Base-by-base conservation (phyloP, 2,113 vertebrate species). In the Polyodon spathula region DNA sequence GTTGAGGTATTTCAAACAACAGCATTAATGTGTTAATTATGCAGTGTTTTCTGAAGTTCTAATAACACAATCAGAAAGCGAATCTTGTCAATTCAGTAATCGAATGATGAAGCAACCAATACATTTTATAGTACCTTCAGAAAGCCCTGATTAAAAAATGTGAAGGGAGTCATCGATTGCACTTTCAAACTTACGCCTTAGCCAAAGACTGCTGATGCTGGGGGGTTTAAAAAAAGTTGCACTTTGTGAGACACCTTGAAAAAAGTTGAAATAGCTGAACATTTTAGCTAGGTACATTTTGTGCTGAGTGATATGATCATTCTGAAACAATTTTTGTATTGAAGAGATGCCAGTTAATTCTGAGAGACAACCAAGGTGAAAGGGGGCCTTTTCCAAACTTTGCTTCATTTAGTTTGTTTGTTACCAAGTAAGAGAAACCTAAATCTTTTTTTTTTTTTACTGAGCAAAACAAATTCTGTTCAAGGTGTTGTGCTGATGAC, bases 1-100 rank as follows among this genome's bases (percentile, higher is more conserved):
- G 71, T 71, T 85, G 85, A 86, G 85, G 85, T 87, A 87, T 87
- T 78, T 83, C 27, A 80, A 81, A 70, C 76, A 75, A 78, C 78
- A 80, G 81, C 83, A 84, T 78, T 82, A 66, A 54, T 71, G 72
- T 61, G 75, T 59, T 40, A 76, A 74, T 65, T 68, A 67, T 70
- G 76, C 65, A 69, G 65, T 63, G 63, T 73, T 74, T 63, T 63
- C 75, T 63, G 51, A 6, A 60, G 58, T 58, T 41, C 68, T 56
- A 67, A 70, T 73, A 57, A 76, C 56, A 10, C 12, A 46, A 16
- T 58, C 37, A 4, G 27, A 27, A 27, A 27, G 27, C 3, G 27
- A 27, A 27, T 27, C 27, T 27, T 27, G 27, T 27, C 27, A 27
- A 27, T 27, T 27, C 27, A 27, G 27, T 27, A 27, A 27, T 27